Base-by-base conservation (phyloP, 2,888 invertebrate species). In the Ectemnius cavifrons region DNA sequence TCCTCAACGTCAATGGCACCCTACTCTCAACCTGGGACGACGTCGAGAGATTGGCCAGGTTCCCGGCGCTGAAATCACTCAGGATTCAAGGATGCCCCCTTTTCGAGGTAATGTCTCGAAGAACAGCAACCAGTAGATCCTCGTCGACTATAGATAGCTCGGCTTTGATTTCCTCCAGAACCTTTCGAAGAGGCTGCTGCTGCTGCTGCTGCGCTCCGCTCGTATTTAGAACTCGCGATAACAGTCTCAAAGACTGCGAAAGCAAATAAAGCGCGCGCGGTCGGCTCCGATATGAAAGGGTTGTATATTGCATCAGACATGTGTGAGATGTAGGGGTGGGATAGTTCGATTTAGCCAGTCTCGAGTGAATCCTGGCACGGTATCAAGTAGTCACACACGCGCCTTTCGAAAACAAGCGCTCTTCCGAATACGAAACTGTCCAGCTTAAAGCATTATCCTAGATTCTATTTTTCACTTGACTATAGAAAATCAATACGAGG, bases 11-110 rank as follows among this genome's bases (percentile, higher is more conserved):
- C 77, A 97, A 97, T 91, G 95, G 96, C 83, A 96, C 97, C 20
- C 93, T 95, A 63, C 91, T 98, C 62, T 93, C 94, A 62, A 95
- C 96, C 49, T 98, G 98, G 97, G 95, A 96, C 84, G 97, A 98
- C 87, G 95, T 98, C 73, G 98, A 98, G 87, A 93, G 95, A 83
- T 92, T 98, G 80, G 94, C 96, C 67, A 94, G 94, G 88, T 98
- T 98, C 92, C 97, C 96, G 1, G 93, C 94, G 11, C 92, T 99
- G 69, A 94, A 94, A 82, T 97, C 97, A 91, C 93, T 98, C 75
- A 93, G 98, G 86, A 94, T 98, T 77, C 95, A 95, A 92, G 96
- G 96, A 52, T 92, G 94, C 75, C 93, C 94, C 28, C 89, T 94
- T 52, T 92, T 94, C 80, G 93, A 93, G 92, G 92, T 92, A 66